These are phyloP conservation scores for Amphiprion percula DNA, from an alignment of 2,113 vertebrate genomes.

Conservation along the genomic window DNA sequence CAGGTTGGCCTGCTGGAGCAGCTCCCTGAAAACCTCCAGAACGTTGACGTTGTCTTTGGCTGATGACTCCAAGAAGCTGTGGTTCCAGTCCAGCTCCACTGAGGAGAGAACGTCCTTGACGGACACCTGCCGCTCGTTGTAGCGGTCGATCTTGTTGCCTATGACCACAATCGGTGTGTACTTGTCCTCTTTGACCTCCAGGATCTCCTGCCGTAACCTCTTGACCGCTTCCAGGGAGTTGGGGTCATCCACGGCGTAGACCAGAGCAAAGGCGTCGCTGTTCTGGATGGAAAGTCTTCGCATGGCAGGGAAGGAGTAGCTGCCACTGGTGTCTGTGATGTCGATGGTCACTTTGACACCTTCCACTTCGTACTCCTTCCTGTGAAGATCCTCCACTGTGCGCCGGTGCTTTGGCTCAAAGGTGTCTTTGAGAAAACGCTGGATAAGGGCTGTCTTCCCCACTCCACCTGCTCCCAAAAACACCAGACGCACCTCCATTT, in stretches of 20 bases:
- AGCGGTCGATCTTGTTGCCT: constrained; percentile 90
- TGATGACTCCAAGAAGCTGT: constrained; percentile 90
- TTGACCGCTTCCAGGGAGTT: constrained; percentile 89
- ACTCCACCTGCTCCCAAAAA: constrained; percentile 92
- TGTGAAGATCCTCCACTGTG: constrained; percentile 94
- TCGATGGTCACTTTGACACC: constrained; percentile 88
- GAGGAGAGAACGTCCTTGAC: constrained; percentile 85
- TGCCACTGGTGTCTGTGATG: constrained; percentile 94
- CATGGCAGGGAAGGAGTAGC: constrained; percentile 95
- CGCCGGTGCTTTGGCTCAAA: constrained; percentile 92
- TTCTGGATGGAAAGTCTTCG: constrained; percentile 92
- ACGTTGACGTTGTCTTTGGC: constrained; percentile 93
- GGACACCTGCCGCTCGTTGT: constrained; percentile 79
- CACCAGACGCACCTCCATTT: constrained; percentile 89
- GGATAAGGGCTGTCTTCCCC: constrained; percentile 92
- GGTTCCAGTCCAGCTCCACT: constrained; percentile 93
- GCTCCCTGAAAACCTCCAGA: constrained; percentile 89
- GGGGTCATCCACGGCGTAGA: constrained; percentile 89
- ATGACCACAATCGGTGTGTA: constrained; percentile 91
- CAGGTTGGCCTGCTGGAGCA: constrained; percentile 89
- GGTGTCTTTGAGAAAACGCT: constrained; percentile 90
- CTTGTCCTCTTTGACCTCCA: constrained; percentile 92
- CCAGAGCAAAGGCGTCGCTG: constrained; percentile 92
- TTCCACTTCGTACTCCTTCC: constrained; percentile 89
- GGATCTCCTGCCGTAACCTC: constrained; percentile 90